Evolutionary conservation across 2,888 invertebrate genomes (phyloP), one percentile per base, ranked within the genome.

Genomic region (Chouioia cunea): DNA sequence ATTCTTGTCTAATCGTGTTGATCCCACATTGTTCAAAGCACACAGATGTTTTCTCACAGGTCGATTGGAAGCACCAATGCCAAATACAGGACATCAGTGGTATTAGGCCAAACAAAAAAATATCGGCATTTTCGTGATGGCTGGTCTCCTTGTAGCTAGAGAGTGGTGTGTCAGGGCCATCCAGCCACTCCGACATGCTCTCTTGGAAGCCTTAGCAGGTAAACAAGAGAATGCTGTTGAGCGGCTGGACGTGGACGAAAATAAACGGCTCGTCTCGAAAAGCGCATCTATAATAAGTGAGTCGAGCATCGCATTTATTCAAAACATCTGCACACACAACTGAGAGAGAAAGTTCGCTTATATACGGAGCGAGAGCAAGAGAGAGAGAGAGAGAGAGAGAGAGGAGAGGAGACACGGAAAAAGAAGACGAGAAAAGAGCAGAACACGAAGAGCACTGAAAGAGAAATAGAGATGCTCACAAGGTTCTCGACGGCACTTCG

Each of bases 211-310:
- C 66, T 66, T 66, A 63, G 53, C 63, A 71, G 66, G 71, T 71
- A 71, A 71, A 71, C 71, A 71, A 71, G 63, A 57, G 48, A n/a
- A n/a, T 58, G 44, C 58, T 46, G 18, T 59, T 59, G 54, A 64
- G 64, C 54, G 64, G 27, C 53, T 59, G 23, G 50, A 66, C 48
- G 48, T 46, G 43, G 71, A 67, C 64, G 50, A 64, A 71, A 71
- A 71, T 71, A 71, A 57, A 71, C 67, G 71, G 67, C 59, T 66
- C 52, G 58, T 54, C 56, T 36, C 36, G 36, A 36, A 36, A 36
- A 36, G 36, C 36, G 36, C 36, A 36, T 36, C 36, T 36, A 36
- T 36, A 36, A 36, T 36, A 36, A 36, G 36, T 36, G 36, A 36
- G 36, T 36, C 36, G 36, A 36, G 36, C 36, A 36, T 36, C 36